A percentile compares a stretch with the other conserved stretches of the same genome.
Evolutionary conservation across 2,888 invertebrate genomes (phyloP).

Genomic region (Amaurobius ferox): DNA sequence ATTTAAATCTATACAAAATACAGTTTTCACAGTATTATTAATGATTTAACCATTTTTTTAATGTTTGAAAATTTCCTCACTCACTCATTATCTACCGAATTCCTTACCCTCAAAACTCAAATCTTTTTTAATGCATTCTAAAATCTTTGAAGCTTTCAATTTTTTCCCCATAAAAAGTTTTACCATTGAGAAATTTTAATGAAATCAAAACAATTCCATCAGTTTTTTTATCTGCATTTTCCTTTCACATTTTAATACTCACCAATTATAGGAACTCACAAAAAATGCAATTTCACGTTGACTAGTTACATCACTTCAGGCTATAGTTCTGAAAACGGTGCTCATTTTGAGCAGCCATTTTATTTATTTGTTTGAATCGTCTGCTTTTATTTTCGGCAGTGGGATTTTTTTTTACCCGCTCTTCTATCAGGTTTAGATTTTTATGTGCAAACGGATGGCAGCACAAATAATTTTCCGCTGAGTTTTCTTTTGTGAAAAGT

Average conservation of each 20-base stretch:
- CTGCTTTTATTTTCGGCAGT: neutral
- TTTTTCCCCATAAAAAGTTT: neutral
- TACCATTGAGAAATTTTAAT: neutral
- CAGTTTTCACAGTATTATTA: too few relatives aligned
- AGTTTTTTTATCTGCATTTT: neutral
- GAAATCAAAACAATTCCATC: neutral
- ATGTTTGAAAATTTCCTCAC: too few relatives aligned
- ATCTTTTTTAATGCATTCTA: neutral
- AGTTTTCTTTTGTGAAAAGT: slow-evolving; percentile 31
- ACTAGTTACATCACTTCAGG: neutral
- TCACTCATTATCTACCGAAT: neutral
- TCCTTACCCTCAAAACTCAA: neutral
- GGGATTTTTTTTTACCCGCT: neutral
- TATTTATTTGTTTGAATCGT: neutral
- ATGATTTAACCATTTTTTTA: too few relatives aligned
- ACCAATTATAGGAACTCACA: neutral
- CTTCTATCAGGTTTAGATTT: slow-evolving; percentile 19
- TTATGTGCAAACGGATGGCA: slow-evolving; percentile 39
- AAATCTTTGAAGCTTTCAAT: neutral
- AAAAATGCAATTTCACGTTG: neutral
- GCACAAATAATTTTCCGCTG: slow-evolving; percentile 57
- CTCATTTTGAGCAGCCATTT: neutral
- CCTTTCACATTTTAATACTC: neutral
- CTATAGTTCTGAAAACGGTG: neutral
- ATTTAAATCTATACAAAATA: too few relatives aligned